Conservation (phyloP, 2,113 vertebrate species). For the Pangasianodon gigas region DNA sequence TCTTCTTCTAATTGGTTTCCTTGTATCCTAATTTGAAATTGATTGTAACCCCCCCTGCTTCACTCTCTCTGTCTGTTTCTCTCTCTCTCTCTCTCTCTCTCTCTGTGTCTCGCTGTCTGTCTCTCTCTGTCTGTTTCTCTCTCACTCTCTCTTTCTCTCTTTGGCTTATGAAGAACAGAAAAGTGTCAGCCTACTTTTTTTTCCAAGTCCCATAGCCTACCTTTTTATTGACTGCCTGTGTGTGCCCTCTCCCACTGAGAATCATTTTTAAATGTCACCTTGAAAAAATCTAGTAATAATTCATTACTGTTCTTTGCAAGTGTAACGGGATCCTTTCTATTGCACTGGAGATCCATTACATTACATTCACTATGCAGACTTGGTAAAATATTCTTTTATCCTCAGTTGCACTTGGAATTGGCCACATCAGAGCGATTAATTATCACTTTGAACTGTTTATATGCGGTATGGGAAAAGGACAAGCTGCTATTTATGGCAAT, state of each 20-base stretch:
- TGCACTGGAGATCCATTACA: slow-evolving; percentile 44
- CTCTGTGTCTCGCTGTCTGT: neutral
- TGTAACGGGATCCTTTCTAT: slow-evolving; percentile 51
- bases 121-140: neutral
- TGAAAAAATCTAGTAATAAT: slow-evolving; percentile 59
- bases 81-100: slow-evolving; percentile 6
- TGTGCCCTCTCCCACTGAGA: slow-evolving; percentile 46
- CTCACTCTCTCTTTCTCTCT: neutral
- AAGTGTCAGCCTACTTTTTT: slow-evolving; percentile 22
- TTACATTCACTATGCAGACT: slow-evolving; percentile 24
- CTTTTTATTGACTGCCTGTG: slow-evolving; percentile 48
- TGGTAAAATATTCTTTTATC: slow-evolving; percentile 28
- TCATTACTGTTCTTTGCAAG: slow-evolving; percentile 54
- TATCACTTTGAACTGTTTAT: slow-evolving; percentile 48
- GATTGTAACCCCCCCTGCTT: neutral
- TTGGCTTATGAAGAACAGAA: slow-evolving; percentile 18
- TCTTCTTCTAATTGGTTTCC: neutral
- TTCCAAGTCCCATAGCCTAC: slow-evolving; percentile 5
- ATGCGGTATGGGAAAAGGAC: slow-evolving; percentile 43
- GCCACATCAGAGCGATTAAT: slow-evolving; percentile 45
- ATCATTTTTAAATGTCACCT: slow-evolving; percentile 62
- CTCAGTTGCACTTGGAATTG: slow-evolving; percentile 29
- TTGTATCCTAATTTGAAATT: neutral
- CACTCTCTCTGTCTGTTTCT: neutral
- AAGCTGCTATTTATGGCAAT: slow-evolving; percentile 49